Evolutionary conservation across 2,888 invertebrate species (phyloP), one percentile per base, ranked within the genome.

Genomic region (Euplexia lucipara): DNA sequence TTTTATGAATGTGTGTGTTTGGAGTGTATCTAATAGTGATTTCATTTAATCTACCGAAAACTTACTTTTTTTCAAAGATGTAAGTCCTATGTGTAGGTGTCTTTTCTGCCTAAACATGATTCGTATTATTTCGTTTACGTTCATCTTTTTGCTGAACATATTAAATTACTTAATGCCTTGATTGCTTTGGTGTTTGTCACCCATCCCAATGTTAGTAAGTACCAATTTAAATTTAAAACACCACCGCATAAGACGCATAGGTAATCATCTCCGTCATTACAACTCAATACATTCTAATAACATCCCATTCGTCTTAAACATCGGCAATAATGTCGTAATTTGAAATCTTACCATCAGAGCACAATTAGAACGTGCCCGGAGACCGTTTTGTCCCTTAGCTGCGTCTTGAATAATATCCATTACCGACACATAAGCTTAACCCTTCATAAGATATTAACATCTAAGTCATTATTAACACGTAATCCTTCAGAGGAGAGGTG

Each of bases 381-480:
- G 86, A 86, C 82, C 90, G 82, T 85, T 88, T 88, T 88, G 89
- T 88, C 85, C 83, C 81, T 82, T 75, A 69, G 69, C 74, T 86
- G 85, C 86, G 87, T 89, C 90, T 89, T 89, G 88, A 88, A 89
- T 90, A 90, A 91, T 88, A 86, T 91, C 90, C 88, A 90, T 92
- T 90, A 90, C 86, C 82, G 83, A 83, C 86, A 88, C 86, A 88
- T 86, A 88, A 87, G 88, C 88, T 89, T 88, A 89, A 91, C 91
- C 92, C 91, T 87, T 89, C 88, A 86, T 88, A 87, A 89, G 87
- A 88, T 90, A 91, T 91, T 91, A 91, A 90, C 90, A 88, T 92
- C 89, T 90, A 83, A 90, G 91, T 88, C 81, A 88, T 89, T 90
- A 92, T 93, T 92, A 92, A 88, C 92, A 90, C 90, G 83, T 91